phyloP scores from a whole-genome alignment of 1,140 invertebrate genomes.

The Daktulosphaira vitifoliae region DNA sequence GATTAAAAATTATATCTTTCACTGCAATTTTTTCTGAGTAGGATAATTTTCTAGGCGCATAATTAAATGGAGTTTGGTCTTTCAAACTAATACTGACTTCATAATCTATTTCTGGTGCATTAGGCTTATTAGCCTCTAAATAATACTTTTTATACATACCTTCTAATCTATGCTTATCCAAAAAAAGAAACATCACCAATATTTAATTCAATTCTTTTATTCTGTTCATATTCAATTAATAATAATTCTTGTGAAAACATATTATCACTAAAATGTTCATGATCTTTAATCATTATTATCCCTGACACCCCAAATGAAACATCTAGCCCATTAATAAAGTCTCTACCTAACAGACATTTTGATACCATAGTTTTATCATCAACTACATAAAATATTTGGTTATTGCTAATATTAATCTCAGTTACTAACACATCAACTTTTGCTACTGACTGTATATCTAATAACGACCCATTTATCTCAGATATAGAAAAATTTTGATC shows the following conservation, averaged over 20 bases:
- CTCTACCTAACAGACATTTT: not conserved
- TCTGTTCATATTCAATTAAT: not conserved
- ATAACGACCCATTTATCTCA: not conserved
- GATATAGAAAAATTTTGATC: not conserved
- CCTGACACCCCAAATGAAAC: not conserved
- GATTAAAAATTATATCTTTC: conserved; percentile 9
- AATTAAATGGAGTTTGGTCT: not conserved
- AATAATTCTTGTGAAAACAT: too few relatives aligned
- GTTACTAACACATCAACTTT: not conserved
- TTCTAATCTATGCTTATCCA: not conserved
- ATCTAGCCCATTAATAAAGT: too few relatives aligned
- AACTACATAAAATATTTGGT: not conserved
- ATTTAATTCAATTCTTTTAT: not conserved
- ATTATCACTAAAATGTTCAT: not conserved
- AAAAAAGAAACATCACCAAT: not conserved
- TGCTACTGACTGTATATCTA: not conserved
- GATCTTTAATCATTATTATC: not conserved
- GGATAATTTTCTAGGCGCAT: not conserved
- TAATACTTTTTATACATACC: not conserved
- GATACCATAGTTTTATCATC: not conserved
- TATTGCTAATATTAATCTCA: not conserved
- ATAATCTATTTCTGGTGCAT: not conserved
- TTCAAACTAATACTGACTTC: not conserved
- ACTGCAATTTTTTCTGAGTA: not conserved
- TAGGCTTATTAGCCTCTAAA: not conserved